phyloP scores from a whole-genome alignment of 2,888 invertebrate species.

The Bombylius discolor region DNA sequence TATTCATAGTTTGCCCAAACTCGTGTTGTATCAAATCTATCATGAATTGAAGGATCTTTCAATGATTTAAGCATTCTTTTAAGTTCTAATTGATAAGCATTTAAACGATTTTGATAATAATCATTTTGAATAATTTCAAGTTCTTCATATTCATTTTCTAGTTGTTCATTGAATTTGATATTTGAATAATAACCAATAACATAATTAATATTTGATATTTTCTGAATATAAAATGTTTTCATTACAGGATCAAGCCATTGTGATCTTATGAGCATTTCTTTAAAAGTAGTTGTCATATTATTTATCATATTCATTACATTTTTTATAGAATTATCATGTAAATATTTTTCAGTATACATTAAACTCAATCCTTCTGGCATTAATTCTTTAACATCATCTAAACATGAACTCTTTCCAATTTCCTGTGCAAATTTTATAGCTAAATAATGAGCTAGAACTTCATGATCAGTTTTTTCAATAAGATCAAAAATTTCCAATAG shows the following conservation, averaged over 20 bases:
- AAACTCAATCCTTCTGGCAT: constrained; percentile 1
- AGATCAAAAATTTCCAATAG: not conserved
- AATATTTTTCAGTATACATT: not conserved
- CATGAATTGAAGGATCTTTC: not conserved
- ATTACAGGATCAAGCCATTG: not conserved
- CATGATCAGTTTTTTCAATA: not conserved
- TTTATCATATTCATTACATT: not conserved
- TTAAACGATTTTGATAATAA: not conserved
- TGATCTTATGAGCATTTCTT: not conserved
- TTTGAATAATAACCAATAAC: not conserved
- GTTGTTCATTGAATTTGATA: not conserved
- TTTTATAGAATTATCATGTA: not conserved
- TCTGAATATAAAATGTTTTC: not conserved
- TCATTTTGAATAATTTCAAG: not conserved
- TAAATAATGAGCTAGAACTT: constrained; percentile 4
- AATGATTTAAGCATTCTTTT: not conserved
- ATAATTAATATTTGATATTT: not conserved
- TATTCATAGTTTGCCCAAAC: constrained; percentile 2
- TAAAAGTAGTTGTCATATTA: not conserved
- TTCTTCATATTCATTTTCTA: not conserved
- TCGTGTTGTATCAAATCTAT: constrained; percentile 1
- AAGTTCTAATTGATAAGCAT: not conserved
- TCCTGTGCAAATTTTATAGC: not conserved
- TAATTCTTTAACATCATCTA: not conserved
- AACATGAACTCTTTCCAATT: not conserved